Conservation (phyloP, 2,888 invertebrate species). For the Chymomyza procnemis region DNA sequence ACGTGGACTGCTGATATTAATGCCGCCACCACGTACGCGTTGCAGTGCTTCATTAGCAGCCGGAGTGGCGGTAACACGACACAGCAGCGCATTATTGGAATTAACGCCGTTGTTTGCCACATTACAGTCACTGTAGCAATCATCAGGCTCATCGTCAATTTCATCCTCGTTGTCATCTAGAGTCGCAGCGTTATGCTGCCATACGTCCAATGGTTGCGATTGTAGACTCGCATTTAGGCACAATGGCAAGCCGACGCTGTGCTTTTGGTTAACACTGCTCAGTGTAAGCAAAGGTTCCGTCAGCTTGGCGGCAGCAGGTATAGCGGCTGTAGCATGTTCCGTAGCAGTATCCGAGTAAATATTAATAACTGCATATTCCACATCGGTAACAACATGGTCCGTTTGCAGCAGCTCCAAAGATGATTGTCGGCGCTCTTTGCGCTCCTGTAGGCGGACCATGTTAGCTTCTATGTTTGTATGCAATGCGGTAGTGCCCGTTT, state of each 20-base stretch:
- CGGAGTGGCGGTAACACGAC: neutral
- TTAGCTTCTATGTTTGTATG: constrained; percentile 4
- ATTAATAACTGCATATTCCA: constrained; percentile 62
- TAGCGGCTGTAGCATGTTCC: neutral
- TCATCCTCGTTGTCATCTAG: neutral
- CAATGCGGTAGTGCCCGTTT: constrained; percentile 11
- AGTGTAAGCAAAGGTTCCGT: neutral
- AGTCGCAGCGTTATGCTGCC: neutral
- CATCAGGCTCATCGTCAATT: neutral
- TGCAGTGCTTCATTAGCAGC: neutral
- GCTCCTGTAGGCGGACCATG: constrained; percentile 25
- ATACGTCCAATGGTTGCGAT: neutral
- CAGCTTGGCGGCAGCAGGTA: neutral
- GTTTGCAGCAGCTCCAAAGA: neutral
- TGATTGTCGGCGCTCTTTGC: neutral
- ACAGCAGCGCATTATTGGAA: neutral
- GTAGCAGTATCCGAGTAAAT: constrained; percentile 37
- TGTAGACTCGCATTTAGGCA: neutral
- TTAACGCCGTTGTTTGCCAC: neutral
- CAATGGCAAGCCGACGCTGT: too few species aligned
- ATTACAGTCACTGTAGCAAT: neutral
- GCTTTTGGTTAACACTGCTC: constrained; percentile 7
- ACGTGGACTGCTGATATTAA: constrained; percentile 10
- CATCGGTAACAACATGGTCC: constrained; percentile 10
- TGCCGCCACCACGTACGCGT: constrained; percentile 29